Percentiles rank a stretch among this genome's conserved stretches.
Evolutionary conservation across 2,888 invertebrate species (phyloP).

Genomic region (Drosophila testacea): DNA sequence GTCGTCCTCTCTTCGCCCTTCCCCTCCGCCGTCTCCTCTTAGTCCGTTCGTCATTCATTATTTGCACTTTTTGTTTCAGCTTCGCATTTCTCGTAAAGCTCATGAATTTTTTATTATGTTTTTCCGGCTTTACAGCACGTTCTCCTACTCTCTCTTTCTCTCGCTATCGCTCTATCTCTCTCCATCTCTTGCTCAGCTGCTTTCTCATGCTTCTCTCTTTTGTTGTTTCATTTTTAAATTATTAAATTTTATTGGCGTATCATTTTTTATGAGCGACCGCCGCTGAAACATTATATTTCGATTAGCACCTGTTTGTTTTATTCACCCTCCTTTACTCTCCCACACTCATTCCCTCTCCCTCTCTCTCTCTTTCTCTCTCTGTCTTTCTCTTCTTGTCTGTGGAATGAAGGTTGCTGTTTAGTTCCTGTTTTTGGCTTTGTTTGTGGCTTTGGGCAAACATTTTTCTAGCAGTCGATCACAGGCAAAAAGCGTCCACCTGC

Average conservation of each 20-base stretch:
- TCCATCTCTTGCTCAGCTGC: not conserved
- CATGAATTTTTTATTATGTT: conserved; percentile 80
- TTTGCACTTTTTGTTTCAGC: conserved; percentile 72
- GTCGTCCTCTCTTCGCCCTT: not conserved
- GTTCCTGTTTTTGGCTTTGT: conserved; percentile 32
- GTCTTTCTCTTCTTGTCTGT: not conserved
- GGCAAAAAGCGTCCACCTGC: conserved; percentile 25
- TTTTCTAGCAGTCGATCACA: conserved; percentile 52
- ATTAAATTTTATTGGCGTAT: conserved; percentile 81
- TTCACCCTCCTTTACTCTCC: conserved; percentile 13
- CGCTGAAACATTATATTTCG: conserved; percentile 81
- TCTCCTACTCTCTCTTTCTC: conserved; percentile 7
- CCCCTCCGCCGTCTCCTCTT: not conserved
- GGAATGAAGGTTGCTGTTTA: not conserved
- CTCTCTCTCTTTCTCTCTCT: too few species aligned
- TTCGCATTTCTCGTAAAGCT: conserved; percentile 59
- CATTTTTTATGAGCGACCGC: conserved; percentile 79
- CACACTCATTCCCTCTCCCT: not conserved
- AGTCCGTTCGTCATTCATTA: conserved; percentile 76
- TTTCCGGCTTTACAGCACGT: conserved; percentile 59
- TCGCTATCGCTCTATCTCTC: conserved; percentile 9
- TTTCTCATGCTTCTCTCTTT: conserved; percentile 1
- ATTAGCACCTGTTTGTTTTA: conserved; percentile 80
- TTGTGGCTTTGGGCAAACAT: conserved; percentile 46
- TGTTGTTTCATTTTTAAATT: conserved; percentile 79